Evolutionary conservation across 2,113 vertebrate species (phyloP), one percentile per base, ranked within the genome.

Genomic region (Regulus satrapa): DNA sequence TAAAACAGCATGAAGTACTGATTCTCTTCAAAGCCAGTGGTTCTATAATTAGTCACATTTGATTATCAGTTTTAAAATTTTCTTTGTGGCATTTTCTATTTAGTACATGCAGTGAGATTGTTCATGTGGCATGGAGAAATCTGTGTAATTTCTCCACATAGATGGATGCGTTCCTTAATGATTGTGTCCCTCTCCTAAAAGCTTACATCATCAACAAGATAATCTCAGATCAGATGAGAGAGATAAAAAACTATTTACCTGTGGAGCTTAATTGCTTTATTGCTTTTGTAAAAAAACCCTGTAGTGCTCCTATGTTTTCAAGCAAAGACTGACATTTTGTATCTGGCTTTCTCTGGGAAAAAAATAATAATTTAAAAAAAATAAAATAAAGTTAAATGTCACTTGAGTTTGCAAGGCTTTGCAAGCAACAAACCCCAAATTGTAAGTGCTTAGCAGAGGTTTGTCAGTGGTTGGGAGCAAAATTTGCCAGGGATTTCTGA

Each of bases 71-170:
- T 58, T 75, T 43, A 32, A 81, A 77, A 43, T 45, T 8, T 20
- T n/a, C 10, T 54, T 71, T 62, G 29, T 38, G 40, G 13, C 4
- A 46, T 8, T 61, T 61, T 85, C 4, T 6, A 13, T 54, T 58
- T 36, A 48, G 6, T 17, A 49, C 0, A 0, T 21, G 8, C 14
- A 49, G 24, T 29, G 6, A 86, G 32, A 51, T 34, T 61, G 17
- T 54, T 54, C 74, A 12, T 32, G 59, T 73, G n/a, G 9, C 18
- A 12, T 45, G 19, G 40, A 62, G 52, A 75, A 51, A 16, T 58
- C 14, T 7, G 3, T 3, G 34, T 16, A 76, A 81, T 91, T 67
- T 74, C 52, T n/a, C 45, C 55, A 74, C 6, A 9, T 3, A 25
- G 12, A 34, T 29, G 18, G 10, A 59, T 58, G 8, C 43, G 31